Evolutionary conservation across 2,113 vertebrate species (phyloP).

Genomic region (Bucco capensis): DNA sequence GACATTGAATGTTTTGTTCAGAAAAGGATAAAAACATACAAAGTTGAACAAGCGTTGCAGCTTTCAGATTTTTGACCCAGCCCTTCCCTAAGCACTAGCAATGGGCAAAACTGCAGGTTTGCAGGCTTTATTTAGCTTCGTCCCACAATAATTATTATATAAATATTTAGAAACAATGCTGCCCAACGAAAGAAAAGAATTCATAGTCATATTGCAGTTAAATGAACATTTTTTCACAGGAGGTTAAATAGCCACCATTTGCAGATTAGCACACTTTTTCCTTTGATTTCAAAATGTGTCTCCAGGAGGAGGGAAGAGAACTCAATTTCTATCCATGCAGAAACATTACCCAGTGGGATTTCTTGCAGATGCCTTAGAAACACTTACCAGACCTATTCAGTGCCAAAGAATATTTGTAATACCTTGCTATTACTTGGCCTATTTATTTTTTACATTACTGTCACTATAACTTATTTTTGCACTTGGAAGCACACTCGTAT

Average conservation of each 20-base stretch:
- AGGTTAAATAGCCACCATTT: not conserved
- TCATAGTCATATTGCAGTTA: not conserved
- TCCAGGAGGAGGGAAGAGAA: not conserved
- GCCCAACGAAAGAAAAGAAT: not conserved
- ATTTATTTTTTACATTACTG: not conserved
- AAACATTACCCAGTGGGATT: not conserved
- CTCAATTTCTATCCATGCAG: not conserved
- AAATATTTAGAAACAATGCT: not conserved
- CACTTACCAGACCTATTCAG: not conserved
- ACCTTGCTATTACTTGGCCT: not conserved
- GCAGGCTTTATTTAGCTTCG: not conserved
- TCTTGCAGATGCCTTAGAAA: not conserved
- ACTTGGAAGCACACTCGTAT: not conserved
- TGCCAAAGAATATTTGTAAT: not conserved
- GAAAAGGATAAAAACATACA: not conserved
- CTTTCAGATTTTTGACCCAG: not conserved
- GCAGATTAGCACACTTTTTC: not conserved
- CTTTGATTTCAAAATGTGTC: not conserved
- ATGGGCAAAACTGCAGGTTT: not conserved
- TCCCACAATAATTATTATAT: not conserved
- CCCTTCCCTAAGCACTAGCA: not conserved
- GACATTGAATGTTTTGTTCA: not conserved
- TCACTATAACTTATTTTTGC: not conserved
- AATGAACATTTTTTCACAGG: not conserved
- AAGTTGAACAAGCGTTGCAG: not conserved